phyloP scores from a whole-genome alignment of 2,888 invertebrate species.

The Brachyptera putata region DNA sequence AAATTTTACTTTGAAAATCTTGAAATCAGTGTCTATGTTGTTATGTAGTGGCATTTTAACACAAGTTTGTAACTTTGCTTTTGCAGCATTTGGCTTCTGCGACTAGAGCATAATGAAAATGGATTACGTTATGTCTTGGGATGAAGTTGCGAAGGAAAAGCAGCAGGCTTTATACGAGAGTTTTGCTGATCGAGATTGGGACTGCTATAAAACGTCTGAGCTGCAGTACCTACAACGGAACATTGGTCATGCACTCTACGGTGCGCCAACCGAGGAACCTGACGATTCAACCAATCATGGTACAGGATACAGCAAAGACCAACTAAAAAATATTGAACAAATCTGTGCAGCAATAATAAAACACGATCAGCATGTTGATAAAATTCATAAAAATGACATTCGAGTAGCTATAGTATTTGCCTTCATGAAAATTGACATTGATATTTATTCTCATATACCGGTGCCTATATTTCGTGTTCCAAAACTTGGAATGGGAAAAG shows the following conservation, averaged over 20 bases:
- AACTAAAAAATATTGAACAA: constrained; percentile 7
- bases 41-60: too few species aligned
- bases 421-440: too few species aligned
- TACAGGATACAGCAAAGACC: constrained; percentile 12
- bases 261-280: constrained; percentile 19
- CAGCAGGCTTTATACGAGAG: constrained; percentile 16
- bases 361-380: not conserved
- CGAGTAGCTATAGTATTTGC: constrained; percentile 1
- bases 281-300: not conserved
- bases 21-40: too few species aligned
- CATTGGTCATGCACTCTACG: constrained; percentile 21
- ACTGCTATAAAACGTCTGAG: constrained; percentile 18
- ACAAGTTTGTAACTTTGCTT: too few species aligned
- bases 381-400: not conserved
- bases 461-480: constrained; percentile 18
- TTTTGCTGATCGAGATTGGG: constrained; percentile 24
- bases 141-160: not conserved
- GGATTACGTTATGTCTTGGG: too few species aligned
- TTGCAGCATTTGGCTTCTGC: too few species aligned
- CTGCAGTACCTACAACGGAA: constrained; percentile 13
- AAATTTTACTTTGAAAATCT: too few species aligned
- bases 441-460: not conserved
- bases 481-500: not conserved
- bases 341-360: constrained; percentile 13
- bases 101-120: too few species aligned